Conservation (phyloP, 2,797 vertebrate species). For the Chaetophractus vellerosus region DNA sequence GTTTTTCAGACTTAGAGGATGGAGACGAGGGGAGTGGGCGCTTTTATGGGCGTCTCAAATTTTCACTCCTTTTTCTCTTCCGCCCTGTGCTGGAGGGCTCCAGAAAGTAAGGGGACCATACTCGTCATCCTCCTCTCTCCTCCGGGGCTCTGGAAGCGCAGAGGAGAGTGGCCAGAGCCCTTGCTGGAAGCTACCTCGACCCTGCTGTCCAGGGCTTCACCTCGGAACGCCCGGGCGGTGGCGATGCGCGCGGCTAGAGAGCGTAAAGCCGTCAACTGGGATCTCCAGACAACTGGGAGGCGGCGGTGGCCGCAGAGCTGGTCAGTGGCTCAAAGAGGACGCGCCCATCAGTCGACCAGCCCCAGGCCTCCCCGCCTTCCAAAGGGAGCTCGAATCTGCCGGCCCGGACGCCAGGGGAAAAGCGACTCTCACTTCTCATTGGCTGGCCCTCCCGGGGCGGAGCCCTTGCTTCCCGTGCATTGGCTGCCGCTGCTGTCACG, state of each 20-base stretch:
- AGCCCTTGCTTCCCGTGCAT: background rate
- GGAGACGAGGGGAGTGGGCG: background rate
- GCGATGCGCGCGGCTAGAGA: background rate
- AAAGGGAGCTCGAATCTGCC: background rate
- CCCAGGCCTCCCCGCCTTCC: accelerated
- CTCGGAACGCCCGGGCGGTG: background rate
- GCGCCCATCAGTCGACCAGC: accelerated
- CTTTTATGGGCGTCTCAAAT: background rate
- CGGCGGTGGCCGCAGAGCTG: too few relatives aligned
- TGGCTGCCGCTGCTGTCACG: slow-evolving; percentile 64
- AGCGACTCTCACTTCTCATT: slow-evolving; percentile 81
- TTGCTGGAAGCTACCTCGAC: background rate
- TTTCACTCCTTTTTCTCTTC: background rate
- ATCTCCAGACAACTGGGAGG: background rate
- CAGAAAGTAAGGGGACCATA: background rate
- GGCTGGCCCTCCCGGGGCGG: slow-evolving; percentile 33
- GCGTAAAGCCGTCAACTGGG: background rate
- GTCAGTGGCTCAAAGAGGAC: accelerated
- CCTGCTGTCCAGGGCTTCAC: background rate
- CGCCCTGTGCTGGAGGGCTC: background rate
- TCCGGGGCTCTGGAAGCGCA: background rate
- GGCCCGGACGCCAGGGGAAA: background rate
- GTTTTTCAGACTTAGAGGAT: background rate
- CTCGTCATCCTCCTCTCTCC: background rate
- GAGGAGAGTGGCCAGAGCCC: background rate